A percentile compares a stretch with the other conserved stretches of the same genome.
phyloP scores from a whole-genome alignment of 2,113 vertebrate genomes.

The Cathartes aura region DNA sequence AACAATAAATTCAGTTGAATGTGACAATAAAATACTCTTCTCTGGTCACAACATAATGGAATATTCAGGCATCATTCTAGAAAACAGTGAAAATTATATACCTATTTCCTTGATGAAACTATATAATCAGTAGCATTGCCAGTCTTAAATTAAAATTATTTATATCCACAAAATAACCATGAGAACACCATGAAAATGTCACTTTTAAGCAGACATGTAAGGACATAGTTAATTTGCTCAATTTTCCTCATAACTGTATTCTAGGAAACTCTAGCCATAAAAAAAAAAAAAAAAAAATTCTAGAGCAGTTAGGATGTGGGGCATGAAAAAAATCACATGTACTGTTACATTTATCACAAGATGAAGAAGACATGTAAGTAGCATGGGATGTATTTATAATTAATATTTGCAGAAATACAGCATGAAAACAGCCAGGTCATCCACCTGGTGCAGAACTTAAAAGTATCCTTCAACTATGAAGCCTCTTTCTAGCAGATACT shows the following conservation, averaged over 20 bases:
- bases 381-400: background rate
- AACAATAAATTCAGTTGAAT: background rate
- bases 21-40: background rate
- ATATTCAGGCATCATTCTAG: background rate
- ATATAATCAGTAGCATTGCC: background rate
- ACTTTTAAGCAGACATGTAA: background rate
- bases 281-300: background rate
- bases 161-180: background rate
- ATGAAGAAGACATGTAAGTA: background rate
- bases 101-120: background rate
- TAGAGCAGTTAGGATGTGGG: background rate
- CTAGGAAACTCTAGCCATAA: background rate
- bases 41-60: background rate
- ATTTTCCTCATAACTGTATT: background rate
- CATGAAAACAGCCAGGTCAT: background rate
- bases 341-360: background rate
- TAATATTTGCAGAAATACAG: background rate
- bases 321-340: background rate
- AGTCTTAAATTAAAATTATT: background rate
- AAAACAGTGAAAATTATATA: background rate
- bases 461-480: background rate
- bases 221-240: background rate
- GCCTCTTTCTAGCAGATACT: background rate
- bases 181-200: background rate
- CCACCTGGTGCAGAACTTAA: background rate